Evolutionary conservation across 1,140 invertebrate genomes (phyloP), one percentile per base, ranked within the genome.

Genomic region (Condylostylus longicornis): DNA sequence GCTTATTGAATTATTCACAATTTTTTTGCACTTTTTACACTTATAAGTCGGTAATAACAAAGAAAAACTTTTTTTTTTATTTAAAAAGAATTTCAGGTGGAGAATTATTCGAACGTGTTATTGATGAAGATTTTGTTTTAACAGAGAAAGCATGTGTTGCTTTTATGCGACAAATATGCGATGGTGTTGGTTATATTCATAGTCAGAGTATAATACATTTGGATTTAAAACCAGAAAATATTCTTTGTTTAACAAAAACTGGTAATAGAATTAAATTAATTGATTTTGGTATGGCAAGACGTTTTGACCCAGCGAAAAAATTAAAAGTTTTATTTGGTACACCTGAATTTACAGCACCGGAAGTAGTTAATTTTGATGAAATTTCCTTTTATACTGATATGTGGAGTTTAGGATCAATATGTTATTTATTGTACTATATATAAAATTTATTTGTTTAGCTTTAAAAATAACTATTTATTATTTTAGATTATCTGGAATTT

Each of bases 151-250:
- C 85, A 5, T 93, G 89, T 58, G 78, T 85, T 2, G 79, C 91
- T 41, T 96, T 96, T 60, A 84, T 95, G 73, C 65, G 87, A 37
- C 91, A 97, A 65, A 96, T 96, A 47, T 91, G 87, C 58, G 87
- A 95, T 56, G 91, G 87, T 9, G 76, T 96, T 19, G 79, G 83
- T 46, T 96, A 90, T 53, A 89, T 96, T 50, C 91, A 97, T 56
- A 72, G 77, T 14, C 79, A 90, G 55, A 81, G 81, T 51, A 86
- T 96, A 41, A 61, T 95, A 19, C 89, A 96, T 71, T 70, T 96
- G 9, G 89, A 96, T 59, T 75, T 96, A 71, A 96, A 96, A 83
- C 91, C 90, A 14, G 90, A 96, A 66, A 96, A 96, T 58, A 90
- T 95, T 46, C 63, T 96, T 1, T 95, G 90, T 55, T 65, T 94